phyloP scores from a whole-genome alignment of 2,888 invertebrate genomes.

The Coelopa pilipes region DNA sequence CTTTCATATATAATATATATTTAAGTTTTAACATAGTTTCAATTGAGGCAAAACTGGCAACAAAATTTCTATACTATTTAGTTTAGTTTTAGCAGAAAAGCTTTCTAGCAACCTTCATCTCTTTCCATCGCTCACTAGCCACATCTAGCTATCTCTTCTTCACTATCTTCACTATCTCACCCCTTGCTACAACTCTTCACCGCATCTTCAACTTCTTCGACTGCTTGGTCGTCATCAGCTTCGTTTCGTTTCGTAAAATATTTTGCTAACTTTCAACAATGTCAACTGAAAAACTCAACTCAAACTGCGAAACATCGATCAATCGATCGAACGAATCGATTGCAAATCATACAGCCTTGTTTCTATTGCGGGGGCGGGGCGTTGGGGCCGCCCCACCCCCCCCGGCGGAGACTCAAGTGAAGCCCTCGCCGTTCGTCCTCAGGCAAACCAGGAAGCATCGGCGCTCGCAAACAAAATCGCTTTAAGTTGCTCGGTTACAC shows the following conservation, averaged over 20 bases:
- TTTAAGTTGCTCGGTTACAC: too few relatives aligned
- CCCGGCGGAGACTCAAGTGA: neutral
- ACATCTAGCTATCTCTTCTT: too few relatives aligned
- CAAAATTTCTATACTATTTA: slow-evolving; percentile 58
- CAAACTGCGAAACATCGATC: neutral
- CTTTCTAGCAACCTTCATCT: slow-evolving; percentile 24
- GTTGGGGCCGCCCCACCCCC: too few relatives aligned
- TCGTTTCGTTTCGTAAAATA: slow-evolving; percentile 26
- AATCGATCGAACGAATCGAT: neutral
- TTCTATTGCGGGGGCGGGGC: too few relatives aligned
- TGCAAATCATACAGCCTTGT: slow-evolving; percentile 17
- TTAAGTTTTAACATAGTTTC: slow-evolving; percentile 64
- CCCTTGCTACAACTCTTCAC: too few relatives aligned
- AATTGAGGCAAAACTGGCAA: slow-evolving; percentile 67
- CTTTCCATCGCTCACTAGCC: neutral
- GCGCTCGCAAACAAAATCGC: too few relatives aligned
- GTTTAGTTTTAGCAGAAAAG: slow-evolving; percentile 30
- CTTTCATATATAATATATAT: slow-evolving; percentile 42
- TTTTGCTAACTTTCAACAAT: slow-evolving; percentile 35
- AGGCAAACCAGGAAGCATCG: slow-evolving; percentile 4
- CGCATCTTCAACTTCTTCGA: too few relatives aligned
- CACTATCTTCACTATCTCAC: too few relatives aligned
- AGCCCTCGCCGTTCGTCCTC: neutral
- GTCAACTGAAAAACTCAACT: neutral
- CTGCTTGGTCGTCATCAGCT: too few relatives aligned